These are phyloP conservation scores for Gila orcuttii DNA, from an alignment of 2,113 vertebrate genomes.

Conservation along the genomic window DNA sequence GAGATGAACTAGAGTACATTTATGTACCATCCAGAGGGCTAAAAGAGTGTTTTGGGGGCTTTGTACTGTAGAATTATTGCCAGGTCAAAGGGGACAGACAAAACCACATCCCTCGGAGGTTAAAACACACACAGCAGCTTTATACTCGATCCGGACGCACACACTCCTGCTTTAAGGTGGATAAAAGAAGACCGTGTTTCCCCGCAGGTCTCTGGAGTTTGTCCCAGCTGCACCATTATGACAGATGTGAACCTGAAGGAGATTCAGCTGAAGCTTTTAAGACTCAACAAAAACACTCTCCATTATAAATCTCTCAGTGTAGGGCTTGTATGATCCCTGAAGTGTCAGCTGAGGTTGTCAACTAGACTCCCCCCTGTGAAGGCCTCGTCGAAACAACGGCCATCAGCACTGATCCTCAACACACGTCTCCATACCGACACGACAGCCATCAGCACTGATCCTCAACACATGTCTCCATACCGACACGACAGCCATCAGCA, in stretches of 20 bases:
- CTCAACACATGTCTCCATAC: too few species aligned
- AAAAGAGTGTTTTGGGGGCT: background rate
- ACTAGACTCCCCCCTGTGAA: too few species aligned
- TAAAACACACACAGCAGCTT: constrained; percentile 16
- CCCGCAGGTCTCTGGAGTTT: background rate
- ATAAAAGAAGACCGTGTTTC: background rate
- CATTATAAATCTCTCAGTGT: background rate
- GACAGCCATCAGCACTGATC: too few species aligned
- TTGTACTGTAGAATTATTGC: constrained; percentile 22
- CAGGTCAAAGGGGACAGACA: constrained; percentile 32
- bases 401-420: too few species aligned
- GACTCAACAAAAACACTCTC: background rate
- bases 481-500: too few species aligned
- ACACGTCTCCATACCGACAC: too few species aligned
- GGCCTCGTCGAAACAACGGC: too few species aligned
- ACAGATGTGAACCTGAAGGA: constrained; percentile 20
- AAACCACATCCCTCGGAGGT: constrained; percentile 21
- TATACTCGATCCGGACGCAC: background rate
- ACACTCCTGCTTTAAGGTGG: constrained; percentile 1
- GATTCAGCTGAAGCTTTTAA: background rate
- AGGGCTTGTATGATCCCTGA: too few species aligned
- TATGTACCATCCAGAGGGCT: background rate
- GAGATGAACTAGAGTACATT: background rate
- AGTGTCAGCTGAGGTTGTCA: too few species aligned
- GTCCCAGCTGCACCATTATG: constrained; percentile 10